Evolutionary conservation across 2,113 vertebrate species (phyloP).

Genomic region (Pyrgilauda ruficollis): DNA sequence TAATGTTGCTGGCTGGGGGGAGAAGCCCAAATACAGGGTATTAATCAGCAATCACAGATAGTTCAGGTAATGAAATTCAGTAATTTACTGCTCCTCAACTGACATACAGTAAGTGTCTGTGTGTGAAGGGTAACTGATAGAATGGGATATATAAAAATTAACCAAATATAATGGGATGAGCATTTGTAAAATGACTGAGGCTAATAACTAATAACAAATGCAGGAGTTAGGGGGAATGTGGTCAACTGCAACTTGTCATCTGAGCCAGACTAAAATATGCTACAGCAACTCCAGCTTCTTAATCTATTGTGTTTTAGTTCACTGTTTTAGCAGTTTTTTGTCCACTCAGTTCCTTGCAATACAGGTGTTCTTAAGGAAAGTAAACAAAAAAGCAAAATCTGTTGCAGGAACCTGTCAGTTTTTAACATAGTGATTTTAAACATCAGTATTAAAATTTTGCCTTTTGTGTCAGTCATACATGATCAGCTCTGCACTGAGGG

Average conservation of each 20-base stretch:
- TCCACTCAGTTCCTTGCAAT: not conserved
- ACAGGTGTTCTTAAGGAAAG: not conserved
- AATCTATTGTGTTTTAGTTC: not conserved
- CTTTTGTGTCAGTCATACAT: not conserved
- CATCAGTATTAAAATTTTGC: not conserved
- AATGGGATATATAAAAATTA: not conserved
- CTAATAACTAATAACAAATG: not conserved
- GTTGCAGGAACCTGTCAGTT: not conserved
- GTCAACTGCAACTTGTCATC: not conserved
- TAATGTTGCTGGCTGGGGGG: not conserved
- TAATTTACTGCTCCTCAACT: rapidly evolving
- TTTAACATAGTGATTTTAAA: not conserved
- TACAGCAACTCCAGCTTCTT: not conserved
- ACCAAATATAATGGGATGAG: not conserved
- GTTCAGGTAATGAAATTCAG: not conserved
- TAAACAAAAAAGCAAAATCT: not conserved
- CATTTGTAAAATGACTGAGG: not conserved
- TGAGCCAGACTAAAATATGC: not conserved
- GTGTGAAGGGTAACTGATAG: not conserved
- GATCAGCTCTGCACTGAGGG: not conserved
- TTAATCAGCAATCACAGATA: not conserved
- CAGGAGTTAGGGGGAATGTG: not conserved
- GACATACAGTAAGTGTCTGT: not conserved
- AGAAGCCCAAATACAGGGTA: not conserved
- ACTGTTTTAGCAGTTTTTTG: not conserved